Evolutionary conservation across 2,113 vertebrate genomes (phyloP).

Genomic region (Dicaeum eximium): DNA sequence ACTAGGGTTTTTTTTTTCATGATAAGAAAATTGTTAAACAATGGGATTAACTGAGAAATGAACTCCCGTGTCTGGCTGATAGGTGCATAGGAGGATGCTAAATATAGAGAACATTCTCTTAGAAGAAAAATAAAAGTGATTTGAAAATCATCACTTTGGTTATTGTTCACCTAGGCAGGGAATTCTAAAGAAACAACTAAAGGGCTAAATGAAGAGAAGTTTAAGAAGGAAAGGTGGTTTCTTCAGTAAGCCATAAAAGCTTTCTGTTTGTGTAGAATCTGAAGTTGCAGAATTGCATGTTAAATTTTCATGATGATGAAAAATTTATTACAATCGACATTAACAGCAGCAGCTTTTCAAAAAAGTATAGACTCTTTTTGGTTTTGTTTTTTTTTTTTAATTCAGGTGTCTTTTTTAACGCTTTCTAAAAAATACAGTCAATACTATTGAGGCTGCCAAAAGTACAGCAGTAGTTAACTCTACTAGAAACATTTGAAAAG

Average conservation of each 20-base stretch:
- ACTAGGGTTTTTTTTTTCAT: background rate
- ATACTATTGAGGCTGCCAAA: background rate
- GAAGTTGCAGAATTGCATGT: background rate
- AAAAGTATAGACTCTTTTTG: background rate
- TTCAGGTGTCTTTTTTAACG: background rate
- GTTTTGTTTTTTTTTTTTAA: background rate
- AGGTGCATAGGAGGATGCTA: slow-evolving; percentile 59
- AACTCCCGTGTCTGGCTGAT: slow-evolving; percentile 29
- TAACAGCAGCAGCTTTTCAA: slow-evolving; percentile 12
- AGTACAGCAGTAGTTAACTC: background rate
- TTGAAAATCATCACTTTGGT: slow-evolving; percentile 31
- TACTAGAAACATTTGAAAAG: background rate
- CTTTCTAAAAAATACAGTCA: background rate
- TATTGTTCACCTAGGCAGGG: background rate
- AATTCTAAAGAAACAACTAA: slow-evolving; percentile 11
- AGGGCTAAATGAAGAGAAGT: background rate
- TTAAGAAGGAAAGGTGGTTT: slow-evolving; percentile 1
- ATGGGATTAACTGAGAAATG: slow-evolving; percentile 45
- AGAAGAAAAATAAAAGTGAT: slow-evolving; percentile 7
- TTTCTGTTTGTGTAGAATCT: slow-evolving; percentile 5
- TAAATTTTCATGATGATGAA: slow-evolving; percentile 6
- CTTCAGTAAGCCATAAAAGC: background rate
- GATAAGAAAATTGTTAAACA: background rate
- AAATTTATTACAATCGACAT: slow-evolving; percentile 7
- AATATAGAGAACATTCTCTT: slow-evolving; percentile 50